A percentile compares a stretch with the other conserved stretches of the same genome.
phyloP scores from a whole-genome alignment of 2,888 invertebrate genomes.

The Caenorhabditis macrosperma region DNA sequence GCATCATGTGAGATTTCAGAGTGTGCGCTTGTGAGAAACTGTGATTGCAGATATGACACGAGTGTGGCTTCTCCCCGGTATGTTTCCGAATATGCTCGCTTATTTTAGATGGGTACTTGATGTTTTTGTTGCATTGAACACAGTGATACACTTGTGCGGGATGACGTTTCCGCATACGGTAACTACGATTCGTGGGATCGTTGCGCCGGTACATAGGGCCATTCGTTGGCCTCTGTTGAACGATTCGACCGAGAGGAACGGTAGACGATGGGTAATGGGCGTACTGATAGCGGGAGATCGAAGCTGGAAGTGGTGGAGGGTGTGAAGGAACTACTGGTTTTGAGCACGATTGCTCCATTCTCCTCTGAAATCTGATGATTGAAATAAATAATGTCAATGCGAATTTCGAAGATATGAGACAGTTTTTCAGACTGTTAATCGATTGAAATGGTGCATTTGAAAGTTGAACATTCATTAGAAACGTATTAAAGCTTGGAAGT shows the following conservation, averaged over 20 bases:
- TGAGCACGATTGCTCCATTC: constrained; percentile 26
- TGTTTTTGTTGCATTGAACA: constrained; percentile 64
- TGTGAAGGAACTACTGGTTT: background rate
- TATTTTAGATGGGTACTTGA: constrained; percentile 71
- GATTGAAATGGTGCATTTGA: background rate
- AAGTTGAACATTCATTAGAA: background rate
- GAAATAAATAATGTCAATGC: too few species aligned
- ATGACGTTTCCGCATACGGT: constrained; percentile 60
- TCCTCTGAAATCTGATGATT: background rate
- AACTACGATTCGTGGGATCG: constrained; percentile 46
- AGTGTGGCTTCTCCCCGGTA: constrained; percentile 64
- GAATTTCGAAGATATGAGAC: background rate
- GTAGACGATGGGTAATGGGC: background rate
- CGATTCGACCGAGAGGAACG: background rate
- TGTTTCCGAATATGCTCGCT: constrained; percentile 69
- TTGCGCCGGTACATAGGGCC: constrained; percentile 14
- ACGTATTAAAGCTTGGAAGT: background rate
- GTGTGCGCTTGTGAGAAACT: constrained; percentile 68
- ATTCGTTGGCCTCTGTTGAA: background rate
- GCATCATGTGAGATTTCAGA: constrained; percentile 65
- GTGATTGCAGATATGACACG: constrained; percentile 60
- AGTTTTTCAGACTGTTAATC: background rate
- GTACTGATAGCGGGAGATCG: background rate
- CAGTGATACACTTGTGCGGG: constrained; percentile 63
- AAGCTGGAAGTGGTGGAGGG: background rate